Evolutionary conservation across 2,797 vertebrate genomes (phyloP).

Genomic region (Rhadinocentrus ornatus): DNA sequence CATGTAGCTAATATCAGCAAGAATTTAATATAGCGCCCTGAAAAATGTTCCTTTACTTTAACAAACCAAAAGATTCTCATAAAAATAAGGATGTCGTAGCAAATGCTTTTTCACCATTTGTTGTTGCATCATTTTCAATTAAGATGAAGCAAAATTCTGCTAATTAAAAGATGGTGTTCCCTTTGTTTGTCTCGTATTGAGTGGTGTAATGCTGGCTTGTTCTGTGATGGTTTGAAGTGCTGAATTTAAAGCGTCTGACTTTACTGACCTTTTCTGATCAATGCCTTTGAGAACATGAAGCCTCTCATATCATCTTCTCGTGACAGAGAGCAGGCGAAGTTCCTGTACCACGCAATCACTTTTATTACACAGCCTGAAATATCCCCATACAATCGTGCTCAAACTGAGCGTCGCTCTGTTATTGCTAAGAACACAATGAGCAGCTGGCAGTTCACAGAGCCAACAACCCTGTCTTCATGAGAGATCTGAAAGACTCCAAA

Average conservation of each 20-base stretch:
- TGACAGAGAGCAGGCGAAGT: constrained; percentile 52
- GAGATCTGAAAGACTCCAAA: constrained; percentile 6
- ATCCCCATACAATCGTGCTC: constrained; percentile 54
- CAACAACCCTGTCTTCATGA: constrained; percentile 30
- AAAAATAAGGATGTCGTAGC: neutral
- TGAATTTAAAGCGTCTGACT: constrained; percentile 57
- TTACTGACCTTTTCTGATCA: constrained; percentile 59
- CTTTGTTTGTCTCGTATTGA: neutral
- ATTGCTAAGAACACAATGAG: constrained; percentile 48
- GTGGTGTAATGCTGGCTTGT: constrained; percentile 20
- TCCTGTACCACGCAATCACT: constrained; percentile 43
- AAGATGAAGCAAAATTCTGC: neutral
- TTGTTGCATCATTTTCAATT: neutral
- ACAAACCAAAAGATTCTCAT: neutral
- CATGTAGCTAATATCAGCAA: neutral
- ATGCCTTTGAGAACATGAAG: constrained; percentile 65
- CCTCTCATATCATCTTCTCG: constrained; percentile 62
- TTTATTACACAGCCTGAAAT: constrained; percentile 71
- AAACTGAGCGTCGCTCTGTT: constrained; percentile 46
- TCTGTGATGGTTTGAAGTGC: constrained; percentile 25
- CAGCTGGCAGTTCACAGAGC: constrained; percentile 26
- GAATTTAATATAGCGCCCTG: neutral
- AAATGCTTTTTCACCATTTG: neutral
- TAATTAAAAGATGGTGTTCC: neutral
- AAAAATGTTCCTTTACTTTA: neutral